A percentile compares a stretch with the other conserved stretches of the same genome.
phyloP scores from a whole-genome alignment of 2,888 invertebrate genomes.

The Melinaea menophilus region DNA sequence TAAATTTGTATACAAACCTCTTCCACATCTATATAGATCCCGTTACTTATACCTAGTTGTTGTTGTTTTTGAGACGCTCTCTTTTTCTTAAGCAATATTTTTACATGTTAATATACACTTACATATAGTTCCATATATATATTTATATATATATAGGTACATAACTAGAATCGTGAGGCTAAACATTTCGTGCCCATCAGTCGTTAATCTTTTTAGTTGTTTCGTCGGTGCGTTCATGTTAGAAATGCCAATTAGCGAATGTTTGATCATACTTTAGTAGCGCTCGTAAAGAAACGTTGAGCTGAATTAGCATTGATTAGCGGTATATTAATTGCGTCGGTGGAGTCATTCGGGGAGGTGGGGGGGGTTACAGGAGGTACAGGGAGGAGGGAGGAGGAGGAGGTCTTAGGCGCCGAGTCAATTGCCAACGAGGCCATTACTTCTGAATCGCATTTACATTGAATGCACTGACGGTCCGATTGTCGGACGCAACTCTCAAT shows the following conservation, averaged over 20 bases:
- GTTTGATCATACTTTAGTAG: slow-evolving; percentile 20
- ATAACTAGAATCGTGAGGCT: slow-evolving; percentile 3
- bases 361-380: slow-evolving; percentile 2
- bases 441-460: slow-evolving; percentile 69
- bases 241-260: slow-evolving; percentile 24
- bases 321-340: slow-evolving; percentile 12
- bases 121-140: too few species aligned
- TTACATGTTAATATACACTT: too few species aligned
- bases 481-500: slow-evolving; percentile 55
- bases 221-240: slow-evolving; percentile 11
- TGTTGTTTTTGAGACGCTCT: too few species aligned
- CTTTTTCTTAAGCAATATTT: too few species aligned
- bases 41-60: too few species aligned
- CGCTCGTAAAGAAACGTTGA: slow-evolving; percentile 10
- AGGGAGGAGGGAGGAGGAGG: slow-evolving; percentile 16
- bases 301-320: slow-evolving; percentile 32
- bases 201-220: slow-evolving; percentile 21
- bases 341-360: not conserved
- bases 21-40: too few species aligned
- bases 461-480: slow-evolving; percentile 54
- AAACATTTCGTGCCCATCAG: slow-evolving; percentile 23
- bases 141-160: too few species aligned
- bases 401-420: slow-evolving; percentile 35
- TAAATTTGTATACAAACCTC: slow-evolving; percentile 10
- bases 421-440: slow-evolving; percentile 62